phyloP scores from a whole-genome alignment of 2,797 vertebrate genomes.

The Dipus sagitta region DNA sequence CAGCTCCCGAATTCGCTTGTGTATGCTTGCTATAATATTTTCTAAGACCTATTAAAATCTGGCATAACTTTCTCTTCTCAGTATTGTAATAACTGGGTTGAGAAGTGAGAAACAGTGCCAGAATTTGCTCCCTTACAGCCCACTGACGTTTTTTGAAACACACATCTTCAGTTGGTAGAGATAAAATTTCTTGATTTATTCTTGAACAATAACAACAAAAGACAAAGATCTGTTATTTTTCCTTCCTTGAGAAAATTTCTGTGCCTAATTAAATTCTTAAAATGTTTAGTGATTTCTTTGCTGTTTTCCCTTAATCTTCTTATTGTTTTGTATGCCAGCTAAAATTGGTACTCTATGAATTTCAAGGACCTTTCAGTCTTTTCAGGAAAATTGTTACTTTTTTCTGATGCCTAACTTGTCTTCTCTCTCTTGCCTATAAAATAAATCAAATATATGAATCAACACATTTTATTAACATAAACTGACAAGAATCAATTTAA shows the following conservation, averaged over 20 bases:
- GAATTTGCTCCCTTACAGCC: background rate
- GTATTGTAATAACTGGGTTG: constrained; percentile 30
- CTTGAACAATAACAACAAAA: constrained; percentile 41
- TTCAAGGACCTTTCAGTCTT: constrained; percentile 60
- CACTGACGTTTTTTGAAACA: constrained; percentile 58
- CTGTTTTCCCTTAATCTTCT: constrained; percentile 63
- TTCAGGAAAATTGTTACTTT: constrained; percentile 52
- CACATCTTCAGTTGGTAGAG: constrained; percentile 47
- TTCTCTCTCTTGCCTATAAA: constrained; percentile 62
- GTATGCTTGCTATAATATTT: constrained; percentile 49
- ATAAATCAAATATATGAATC: constrained; percentile 62
- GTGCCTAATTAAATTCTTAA: constrained; percentile 72
- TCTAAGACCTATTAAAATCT: constrained; percentile 53
- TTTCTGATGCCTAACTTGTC: constrained; percentile 51
- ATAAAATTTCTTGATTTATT: constrained; percentile 73
- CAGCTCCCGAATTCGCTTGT: constrained; percentile 23
- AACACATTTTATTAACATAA: constrained; percentile 39
- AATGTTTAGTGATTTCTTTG: constrained; percentile 69
- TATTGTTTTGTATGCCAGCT: constrained; percentile 59
- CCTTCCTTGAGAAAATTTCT: constrained; percentile 54
- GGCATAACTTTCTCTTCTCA: constrained; percentile 28
- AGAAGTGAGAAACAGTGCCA: constrained; percentile 2
- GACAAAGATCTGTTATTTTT: constrained; percentile 49
- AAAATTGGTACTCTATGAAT: constrained; percentile 73
- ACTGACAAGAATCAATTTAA: constrained; percentile 28